phyloP scores from a whole-genome alignment of 2,113 vertebrate species.

The Loxodonta africana region DNA sequence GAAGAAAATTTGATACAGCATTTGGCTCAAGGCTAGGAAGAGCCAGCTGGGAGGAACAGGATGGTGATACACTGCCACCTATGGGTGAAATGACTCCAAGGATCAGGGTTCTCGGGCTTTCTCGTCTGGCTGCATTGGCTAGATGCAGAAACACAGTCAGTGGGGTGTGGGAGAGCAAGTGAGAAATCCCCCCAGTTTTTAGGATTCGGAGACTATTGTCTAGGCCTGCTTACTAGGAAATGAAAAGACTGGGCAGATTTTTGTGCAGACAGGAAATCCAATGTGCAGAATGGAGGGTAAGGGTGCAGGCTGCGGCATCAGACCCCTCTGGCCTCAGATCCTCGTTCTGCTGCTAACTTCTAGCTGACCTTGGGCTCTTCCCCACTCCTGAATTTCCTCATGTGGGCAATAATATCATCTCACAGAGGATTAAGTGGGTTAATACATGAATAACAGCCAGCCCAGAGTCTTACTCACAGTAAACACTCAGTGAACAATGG shows the following conservation, averaged over 20 bases:
- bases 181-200: background rate
- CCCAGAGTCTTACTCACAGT: background rate
- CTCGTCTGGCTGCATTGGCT: background rate
- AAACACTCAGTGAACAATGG: background rate
- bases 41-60: background rate
- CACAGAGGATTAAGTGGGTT: too few species aligned
- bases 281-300: rapidly evolving
- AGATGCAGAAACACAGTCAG: background rate
- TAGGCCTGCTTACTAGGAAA: background rate
- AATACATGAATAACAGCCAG: rapidly evolving
- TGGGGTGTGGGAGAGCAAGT: rapidly evolving
- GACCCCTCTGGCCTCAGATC: background rate
- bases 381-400: background rate
- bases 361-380: background rate
- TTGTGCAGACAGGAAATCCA: rapidly evolving
- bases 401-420: background rate
- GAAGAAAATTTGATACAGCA: background rate
- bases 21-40: background rate
- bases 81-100: background rate
- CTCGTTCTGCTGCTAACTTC: rapidly evolving
- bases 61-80: conserved; percentile 64
- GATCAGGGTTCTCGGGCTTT: too few species aligned
- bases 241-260: background rate
- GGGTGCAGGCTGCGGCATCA: rapidly evolving
- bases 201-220: background rate